Evolutionary conservation across 2,113 vertebrate genomes (phyloP), one percentile per base, ranked within the genome.

Genomic region (Lagopus leucura): DNA sequence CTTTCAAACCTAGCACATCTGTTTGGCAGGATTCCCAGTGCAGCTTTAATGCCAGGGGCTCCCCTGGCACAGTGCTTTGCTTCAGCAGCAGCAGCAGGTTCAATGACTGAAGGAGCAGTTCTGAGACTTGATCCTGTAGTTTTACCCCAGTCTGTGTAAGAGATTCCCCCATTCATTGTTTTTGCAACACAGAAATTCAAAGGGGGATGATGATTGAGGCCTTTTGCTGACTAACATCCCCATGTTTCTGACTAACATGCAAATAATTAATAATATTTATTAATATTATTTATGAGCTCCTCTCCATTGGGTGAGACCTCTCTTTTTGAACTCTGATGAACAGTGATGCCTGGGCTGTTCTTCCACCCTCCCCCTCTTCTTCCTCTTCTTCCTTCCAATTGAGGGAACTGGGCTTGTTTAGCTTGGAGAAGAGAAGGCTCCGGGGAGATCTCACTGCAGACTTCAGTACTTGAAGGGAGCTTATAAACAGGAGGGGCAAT

Each of bases 221-320:
- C 28, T 15, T 34, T 86, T 38, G 42, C 34, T 90, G 28, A 61
- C 82, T 40, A 85, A 13, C 6, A 8, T 58, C 13, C 14, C 42
- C 42, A 42, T 42, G 42, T 86, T 38, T 38, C 34, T 89, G 28
- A 63, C 82, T 38, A 86, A 13, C 6, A 8, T 58, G 25, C 38
- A 63, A 58, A 69, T 65, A 24, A 32, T 5, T 43, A 72, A 50
- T 85, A 20, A 25, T 10, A 38, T 38, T 38, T 38, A 38, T 38
- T 38, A 38, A 38, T 38, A 38, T 38, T 70, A 65, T 7, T 65
- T 65, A 54, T 4, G 20, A 73, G 20, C 10, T 47, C 2, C 52
- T 30, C 6, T 10, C 48, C 61, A 3, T 12, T 61, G 10, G 28
- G 11, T 0, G 0, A 74, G 32, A 43, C 60, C 16, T 43, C 36